Percentiles rank a stretch among this genome's conserved stretches.
Evolutionary conservation across 2,797 vertebrate genomes (phyloP).

Genomic region (Lates japonicus): DNA sequence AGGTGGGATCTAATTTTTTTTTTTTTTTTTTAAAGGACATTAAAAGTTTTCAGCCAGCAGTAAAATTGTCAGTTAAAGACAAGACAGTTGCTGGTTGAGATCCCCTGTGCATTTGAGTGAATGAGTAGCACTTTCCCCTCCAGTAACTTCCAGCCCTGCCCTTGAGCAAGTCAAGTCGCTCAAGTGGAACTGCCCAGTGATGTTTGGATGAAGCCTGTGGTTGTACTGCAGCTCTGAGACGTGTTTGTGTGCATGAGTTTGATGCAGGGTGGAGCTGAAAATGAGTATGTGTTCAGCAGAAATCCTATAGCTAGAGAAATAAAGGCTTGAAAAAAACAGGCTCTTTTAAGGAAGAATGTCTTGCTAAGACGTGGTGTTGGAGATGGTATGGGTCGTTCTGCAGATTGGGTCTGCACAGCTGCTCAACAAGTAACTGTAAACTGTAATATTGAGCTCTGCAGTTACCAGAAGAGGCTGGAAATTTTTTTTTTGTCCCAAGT

Average conservation of each 20-base stretch:
- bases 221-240: slow-evolving; percentile 52
- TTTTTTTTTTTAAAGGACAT: not conserved
- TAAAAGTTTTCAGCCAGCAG: not conserved
- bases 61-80: slow-evolving; percentile 4
- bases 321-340: slow-evolving; percentile 20
- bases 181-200: slow-evolving; percentile 51
- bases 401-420: slow-evolving; percentile 52
- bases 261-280: slow-evolving; percentile 46
- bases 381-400: slow-evolving; percentile 31
- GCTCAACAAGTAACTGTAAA: slow-evolving; percentile 54
- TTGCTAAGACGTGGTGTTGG: slow-evolving; percentile 43
- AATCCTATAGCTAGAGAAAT: slow-evolving; percentile 53
- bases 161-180: slow-evolving; percentile 65
- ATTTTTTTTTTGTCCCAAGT: slow-evolving; percentile 42
- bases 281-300: slow-evolving; percentile 51
- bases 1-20: not conserved
- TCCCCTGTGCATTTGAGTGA: slow-evolving; percentile 35
- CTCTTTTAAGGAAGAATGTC: slow-evolving; percentile 49
- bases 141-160: slow-evolving; percentile 45
- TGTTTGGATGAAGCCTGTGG: slow-evolving; percentile 58
- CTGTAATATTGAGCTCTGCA: slow-evolving; percentile 55
- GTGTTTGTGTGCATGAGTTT: slow-evolving; percentile 40
- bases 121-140: slow-evolving; percentile 42
- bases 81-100: slow-evolving; percentile 41
- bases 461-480: slow-evolving; percentile 43